phyloP scores from a whole-genome alignment of 2,888 invertebrate species.

The Amphipoea lucens region DNA sequence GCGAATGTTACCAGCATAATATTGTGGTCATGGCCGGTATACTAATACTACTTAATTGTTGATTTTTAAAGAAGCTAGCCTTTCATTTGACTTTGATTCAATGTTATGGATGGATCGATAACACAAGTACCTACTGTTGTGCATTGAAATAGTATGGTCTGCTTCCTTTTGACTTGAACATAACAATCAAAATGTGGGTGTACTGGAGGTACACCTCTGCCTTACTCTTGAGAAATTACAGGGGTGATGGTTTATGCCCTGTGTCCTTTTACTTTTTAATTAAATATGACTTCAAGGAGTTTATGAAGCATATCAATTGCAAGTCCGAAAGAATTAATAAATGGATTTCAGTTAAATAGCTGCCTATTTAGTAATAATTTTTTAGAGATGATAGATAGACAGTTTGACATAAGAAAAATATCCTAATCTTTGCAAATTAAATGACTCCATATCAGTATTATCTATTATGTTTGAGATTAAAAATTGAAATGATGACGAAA shows the following conservation, averaged over 20 bases:
- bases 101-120: neutral
- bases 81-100: neutral
- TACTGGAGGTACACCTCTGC: neutral
- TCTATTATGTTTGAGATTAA: neutral
- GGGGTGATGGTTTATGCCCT: neutral
- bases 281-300: constrained; percentile 3
- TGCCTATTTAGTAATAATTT: too few species aligned
- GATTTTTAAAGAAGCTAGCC: neutral
- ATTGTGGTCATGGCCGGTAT: neutral
- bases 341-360: neutral
- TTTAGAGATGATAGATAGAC: neutral
- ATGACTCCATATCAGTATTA: neutral
- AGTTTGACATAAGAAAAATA: neutral
- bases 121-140: neutral
- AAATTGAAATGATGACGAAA: constrained; percentile 23
- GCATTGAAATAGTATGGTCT: neutral
- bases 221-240: neutral
- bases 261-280: neutral
- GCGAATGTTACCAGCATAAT: neutral
- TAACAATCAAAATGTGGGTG: neutral
- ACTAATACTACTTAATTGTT: neutral
- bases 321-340: neutral
- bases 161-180: neutral
- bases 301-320: constrained; percentile 1
- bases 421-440: neutral